phyloP scores from a whole-genome alignment of 1,140 invertebrate species.

The Sitophilus oryzae region DNA sequence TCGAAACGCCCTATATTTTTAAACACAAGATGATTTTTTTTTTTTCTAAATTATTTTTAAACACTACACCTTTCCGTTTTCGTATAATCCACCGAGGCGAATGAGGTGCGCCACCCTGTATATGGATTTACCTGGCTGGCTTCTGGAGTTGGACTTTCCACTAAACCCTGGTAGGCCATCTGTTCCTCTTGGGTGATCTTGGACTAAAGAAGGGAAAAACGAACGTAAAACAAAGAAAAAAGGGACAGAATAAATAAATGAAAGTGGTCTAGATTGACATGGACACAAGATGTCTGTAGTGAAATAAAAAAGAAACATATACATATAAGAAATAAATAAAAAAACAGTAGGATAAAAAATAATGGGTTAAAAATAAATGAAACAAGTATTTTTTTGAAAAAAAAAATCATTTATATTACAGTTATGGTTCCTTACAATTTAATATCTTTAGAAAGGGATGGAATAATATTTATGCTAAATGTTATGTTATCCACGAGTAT shows the following conservation, averaged over 20 bases:
- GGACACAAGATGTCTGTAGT: slow-evolving; percentile 5
- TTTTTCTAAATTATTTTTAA: too few relatives aligned
- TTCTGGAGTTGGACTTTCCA: slow-evolving; percentile 55
- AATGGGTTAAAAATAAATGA: too few relatives aligned
- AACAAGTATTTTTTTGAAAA: too few relatives aligned
- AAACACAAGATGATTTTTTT: too few relatives aligned
- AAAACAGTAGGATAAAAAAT: not conserved
- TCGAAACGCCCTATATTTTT: too few relatives aligned
- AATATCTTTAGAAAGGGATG: slow-evolving; percentile 16
- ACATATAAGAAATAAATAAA: not conserved
- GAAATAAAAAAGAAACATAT: not conserved
- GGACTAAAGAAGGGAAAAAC: slow-evolving; percentile 52
- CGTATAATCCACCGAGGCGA: too few relatives aligned
- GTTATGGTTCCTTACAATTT: slow-evolving; percentile 3
- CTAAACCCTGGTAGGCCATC: slow-evolving; percentile 84
- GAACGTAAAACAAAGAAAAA: slow-evolving; percentile 40
- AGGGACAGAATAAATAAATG: slow-evolving; percentile 41
- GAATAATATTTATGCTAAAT: slow-evolving; percentile 13
- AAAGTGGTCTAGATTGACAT: slow-evolving; percentile 32
- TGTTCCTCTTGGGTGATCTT: slow-evolving; percentile 77
- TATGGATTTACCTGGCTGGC: slow-evolving; percentile 38
- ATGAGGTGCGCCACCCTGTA: too few relatives aligned
- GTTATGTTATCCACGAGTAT: slow-evolving; percentile 1
- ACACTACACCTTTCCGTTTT: too few relatives aligned
- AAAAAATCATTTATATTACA: slow-evolving; percentile 13